Evolutionary conservation across 1,140 invertebrate species (phyloP).

Genomic region (Lepidurus apus): DNA sequence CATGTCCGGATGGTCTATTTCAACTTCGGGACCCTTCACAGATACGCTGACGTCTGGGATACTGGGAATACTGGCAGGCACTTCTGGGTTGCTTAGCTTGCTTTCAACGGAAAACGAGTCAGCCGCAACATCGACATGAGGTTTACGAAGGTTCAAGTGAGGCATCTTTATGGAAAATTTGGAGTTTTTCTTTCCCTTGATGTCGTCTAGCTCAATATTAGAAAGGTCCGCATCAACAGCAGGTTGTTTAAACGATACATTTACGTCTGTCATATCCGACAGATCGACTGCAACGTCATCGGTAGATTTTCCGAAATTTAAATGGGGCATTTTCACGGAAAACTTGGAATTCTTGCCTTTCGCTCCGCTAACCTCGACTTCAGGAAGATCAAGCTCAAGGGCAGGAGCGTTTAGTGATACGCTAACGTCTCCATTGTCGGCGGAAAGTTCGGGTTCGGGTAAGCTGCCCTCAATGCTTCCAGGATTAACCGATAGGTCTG

Average conservation of each 20-base stretch:
- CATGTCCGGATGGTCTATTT: neutral
- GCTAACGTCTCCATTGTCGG: neutral
- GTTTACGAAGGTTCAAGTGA: neutral
- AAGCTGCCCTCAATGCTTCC: no score
- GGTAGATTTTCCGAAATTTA: neutral
- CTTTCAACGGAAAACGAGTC: neutral
- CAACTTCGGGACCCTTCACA: neutral
- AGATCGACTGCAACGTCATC: no score
- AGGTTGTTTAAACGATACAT: no score
- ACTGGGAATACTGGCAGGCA: neutral
- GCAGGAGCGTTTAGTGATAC: neutral
- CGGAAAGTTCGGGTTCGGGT: no score
- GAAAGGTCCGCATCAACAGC: no score
- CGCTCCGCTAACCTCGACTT: neutral
- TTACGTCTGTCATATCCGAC: no score
- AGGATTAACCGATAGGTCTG: neutral
- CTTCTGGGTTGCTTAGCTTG: neutral
- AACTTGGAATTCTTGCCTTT: slow-evolving; percentile 8
- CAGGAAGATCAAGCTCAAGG: neutral
- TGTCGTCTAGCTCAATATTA: neutral
- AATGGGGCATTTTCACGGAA: neutral
- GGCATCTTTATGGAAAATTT: slow-evolving; percentile 32
- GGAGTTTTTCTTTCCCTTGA: slow-evolving; percentile 25
- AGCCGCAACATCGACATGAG: neutral
- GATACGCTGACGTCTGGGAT: neutral